Evolutionary conservation across 2,113 vertebrate genomes (phyloP), one percentile per base, ranked within the genome.

Genomic region (Callopanchax toddi): DNA sequence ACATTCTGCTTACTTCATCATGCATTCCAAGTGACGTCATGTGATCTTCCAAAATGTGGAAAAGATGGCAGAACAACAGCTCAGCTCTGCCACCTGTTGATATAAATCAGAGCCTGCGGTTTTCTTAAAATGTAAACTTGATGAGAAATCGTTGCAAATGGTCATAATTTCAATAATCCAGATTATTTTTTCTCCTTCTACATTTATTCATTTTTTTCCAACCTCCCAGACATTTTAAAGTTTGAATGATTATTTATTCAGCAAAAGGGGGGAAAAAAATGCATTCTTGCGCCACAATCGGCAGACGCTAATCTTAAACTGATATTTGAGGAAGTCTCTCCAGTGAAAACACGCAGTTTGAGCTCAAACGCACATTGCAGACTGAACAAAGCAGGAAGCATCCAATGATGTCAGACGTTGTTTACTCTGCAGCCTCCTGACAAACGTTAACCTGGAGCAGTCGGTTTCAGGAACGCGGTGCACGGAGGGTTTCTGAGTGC

Each of bases 391-490:
- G 17, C 40, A n/a, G n/a, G 37, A 29, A 20, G 11, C 37, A 66
- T 34, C 36, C 2, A 39, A 1, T 64, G 3, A 25, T 36, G 13
- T 46, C 55, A 39, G 6, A 34, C 4, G 36, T 21, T 68, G 25
- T 29, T 66, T 22, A 52, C 50, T 15, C 36, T 52, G 36, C 0
- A 13, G 7, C n/a, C 40, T 45, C 6, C 21, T 63, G 43, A 34
- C 21, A 60, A 49, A 53, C 34, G 34, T 9, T 29, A 23, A 55
- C 43, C 37, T 48, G 21, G 55, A 65, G 21, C 39, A 18, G 15
- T 42, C 55, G 54, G 42, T 15, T 17, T 64, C 20, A 42, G 20
- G n/a, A 53, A 53, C 3, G 4, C 32, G 16, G 55, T 11, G 45
- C 21, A 43, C 20, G 18, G 1, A 6, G 29, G 2, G 29, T 32